Percentiles rank a stretch among this genome's conserved stretches.
phyloP scores from a whole-genome alignment of 2,888 invertebrate species.

The Tipula confusa region DNA sequence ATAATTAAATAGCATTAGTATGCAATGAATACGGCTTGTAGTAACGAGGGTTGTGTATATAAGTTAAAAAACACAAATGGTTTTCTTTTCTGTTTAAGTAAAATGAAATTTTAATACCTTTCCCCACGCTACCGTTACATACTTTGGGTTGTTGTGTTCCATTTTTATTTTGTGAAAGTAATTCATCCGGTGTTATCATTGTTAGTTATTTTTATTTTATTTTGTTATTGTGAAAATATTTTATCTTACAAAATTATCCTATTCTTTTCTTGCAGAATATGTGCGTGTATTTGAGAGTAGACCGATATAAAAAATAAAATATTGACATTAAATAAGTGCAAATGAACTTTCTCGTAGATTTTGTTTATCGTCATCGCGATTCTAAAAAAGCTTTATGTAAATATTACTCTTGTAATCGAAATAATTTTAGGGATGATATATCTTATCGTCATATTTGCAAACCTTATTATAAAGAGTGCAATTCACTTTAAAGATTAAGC shows the following conservation, averaged over 20 bases:
- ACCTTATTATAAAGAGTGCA: too few species aligned
- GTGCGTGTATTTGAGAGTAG: neutral
- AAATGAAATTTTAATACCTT: neutral
- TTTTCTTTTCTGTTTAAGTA: neutral
- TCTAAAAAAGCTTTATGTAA: neutral
- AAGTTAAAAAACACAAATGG: neutral
- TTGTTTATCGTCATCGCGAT: neutral
- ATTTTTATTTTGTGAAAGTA: neutral
- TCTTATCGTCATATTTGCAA: too few species aligned
- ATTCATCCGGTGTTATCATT: constrained; percentile 9
- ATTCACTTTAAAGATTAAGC: too few species aligned
- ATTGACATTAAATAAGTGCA: neutral
- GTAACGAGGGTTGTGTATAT: too few species aligned
- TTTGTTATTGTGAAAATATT: neutral
- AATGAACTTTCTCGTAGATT: neutral
- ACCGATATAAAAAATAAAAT: neutral
- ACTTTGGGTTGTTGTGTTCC: neutral
- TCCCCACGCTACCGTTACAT: neutral
- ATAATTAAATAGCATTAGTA: too few species aligned
- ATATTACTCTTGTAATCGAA: too few species aligned
- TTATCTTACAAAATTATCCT: neutral
- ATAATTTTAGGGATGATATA: too few species aligned
- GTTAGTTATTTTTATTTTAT: neutral
- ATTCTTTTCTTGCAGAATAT: neutral
- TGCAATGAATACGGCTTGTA: too few species aligned